These are phyloP conservation scores for Nycticryphes semicollaris DNA, from an alignment of 2,113 vertebrate species.

Conservation along the genomic window DNA sequence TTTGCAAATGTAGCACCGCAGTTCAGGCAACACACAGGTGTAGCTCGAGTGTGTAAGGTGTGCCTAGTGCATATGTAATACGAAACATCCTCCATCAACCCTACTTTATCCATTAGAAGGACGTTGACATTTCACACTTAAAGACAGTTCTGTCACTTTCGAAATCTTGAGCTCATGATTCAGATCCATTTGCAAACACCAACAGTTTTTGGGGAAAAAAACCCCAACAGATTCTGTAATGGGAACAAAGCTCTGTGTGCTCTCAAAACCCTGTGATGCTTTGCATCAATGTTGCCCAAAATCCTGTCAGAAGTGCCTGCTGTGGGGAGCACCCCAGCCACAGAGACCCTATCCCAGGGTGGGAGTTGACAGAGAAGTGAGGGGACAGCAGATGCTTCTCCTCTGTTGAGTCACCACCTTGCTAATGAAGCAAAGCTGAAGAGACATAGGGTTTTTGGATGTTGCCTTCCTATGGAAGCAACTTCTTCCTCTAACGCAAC, in stretches of 20 bases:
- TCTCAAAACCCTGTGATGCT: rapidly evolving
- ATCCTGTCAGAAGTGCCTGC: rapidly evolving
- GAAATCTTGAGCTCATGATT: background rate
- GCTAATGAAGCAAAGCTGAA: background rate
- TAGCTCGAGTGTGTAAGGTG: rapidly evolving
- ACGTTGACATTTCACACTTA: rapidly evolving
- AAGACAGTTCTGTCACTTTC: rapidly evolving
- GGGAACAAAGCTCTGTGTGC: background rate
- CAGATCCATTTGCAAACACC: background rate
- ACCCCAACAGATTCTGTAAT: background rate
- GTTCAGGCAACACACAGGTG: rapidly evolving
- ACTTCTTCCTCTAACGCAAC: no score
- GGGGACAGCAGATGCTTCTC: rapidly evolving
- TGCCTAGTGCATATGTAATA: rapidly evolving
- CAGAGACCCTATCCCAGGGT: rapidly evolving
- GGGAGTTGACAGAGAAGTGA: no score
- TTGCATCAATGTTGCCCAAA: background rate
- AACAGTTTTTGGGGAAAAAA: background rate
- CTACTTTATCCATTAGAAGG: rapidly evolving
- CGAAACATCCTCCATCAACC: rapidly evolving
- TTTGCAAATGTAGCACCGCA: rapidly evolving
- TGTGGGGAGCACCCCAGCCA: rapidly evolving
- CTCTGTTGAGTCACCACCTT: background rate
- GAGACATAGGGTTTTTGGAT: background rate
- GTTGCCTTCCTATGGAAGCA: background rate